These are phyloP conservation scores for Recurvirostra avosetta DNA, from an alignment of 2,113 vertebrate species.

Conservation along the genomic window DNA sequence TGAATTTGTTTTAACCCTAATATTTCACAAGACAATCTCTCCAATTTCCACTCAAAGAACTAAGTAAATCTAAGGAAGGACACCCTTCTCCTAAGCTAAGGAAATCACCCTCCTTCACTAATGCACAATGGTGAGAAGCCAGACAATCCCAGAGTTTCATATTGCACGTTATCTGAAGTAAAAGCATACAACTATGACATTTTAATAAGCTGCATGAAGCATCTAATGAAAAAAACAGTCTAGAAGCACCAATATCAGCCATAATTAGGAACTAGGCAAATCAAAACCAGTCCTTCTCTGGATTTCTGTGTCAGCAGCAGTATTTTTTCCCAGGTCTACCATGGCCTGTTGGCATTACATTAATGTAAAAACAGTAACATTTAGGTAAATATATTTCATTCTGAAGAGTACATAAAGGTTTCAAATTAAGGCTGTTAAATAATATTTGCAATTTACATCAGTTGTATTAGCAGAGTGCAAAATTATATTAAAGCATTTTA, in stretches of 20 bases:
- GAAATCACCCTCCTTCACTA: not conserved
- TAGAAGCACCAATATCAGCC: not conserved
- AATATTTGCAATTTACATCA: not conserved
- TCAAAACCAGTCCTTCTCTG: not conserved
- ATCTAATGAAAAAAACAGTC: not conserved
- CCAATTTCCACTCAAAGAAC: not conserved
- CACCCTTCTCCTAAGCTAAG: not conserved
- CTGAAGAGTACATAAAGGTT: not conserved
- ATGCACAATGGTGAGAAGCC: fast-evolving
- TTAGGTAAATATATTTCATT: not conserved
- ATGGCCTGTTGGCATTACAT: fast-evolving
- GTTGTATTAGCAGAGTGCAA: not conserved
- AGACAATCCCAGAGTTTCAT: not conserved
- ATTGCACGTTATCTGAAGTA: not conserved
- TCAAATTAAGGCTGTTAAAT: not conserved
- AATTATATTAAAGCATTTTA: not conserved
- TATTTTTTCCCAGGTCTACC: not conserved
- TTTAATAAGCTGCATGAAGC: not conserved
- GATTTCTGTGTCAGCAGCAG: not conserved
- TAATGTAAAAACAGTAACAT: not conserved
- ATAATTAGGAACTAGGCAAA: not conserved
- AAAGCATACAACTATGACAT: not conserved
- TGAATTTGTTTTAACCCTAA: not conserved
- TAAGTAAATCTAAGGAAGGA: not conserved
- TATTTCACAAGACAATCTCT: not conserved